Evolutionary conservation across 92 coral and sea anemone species (phyloP), one percentile per base, ranked within the genome.

Genomic region (Actinostola sp.): DNA sequence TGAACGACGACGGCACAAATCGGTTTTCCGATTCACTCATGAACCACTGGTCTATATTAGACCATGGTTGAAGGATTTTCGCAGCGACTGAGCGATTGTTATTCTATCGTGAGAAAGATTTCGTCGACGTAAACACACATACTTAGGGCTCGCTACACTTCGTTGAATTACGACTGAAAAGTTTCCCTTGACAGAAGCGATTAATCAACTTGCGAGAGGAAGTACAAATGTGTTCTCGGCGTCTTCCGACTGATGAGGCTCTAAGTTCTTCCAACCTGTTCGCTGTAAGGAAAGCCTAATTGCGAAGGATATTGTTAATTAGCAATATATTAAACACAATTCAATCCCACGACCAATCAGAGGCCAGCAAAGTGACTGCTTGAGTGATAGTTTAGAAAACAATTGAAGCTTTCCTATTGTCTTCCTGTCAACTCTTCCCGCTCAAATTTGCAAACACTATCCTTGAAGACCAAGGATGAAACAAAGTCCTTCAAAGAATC

Each of bases 291-390:
- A 75, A 79, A 61, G 81, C 87, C 81, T 90, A 87, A 90, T 90
- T 90, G 92, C 80, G 75, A 87, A 79, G 89, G 88, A 87, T 88
- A 83, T 87, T 55, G 85, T 68, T 90, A 90, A 90, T 90, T 90
- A 90, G 97, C 97, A 90, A 88, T 83, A 78, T 79, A 83, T 84
- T 87, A 82, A 87, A 90, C 92, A 90, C 88, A 87, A 88, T 90
- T 90, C 59, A 72, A 83, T 68, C 77, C 77, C 28, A 28, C 23
- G 51, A 49, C 97, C 97, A 90, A 90, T 90, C 74, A 84, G n/a
- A 49, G 45, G 33, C 34, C 23, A 56, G 82, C 55, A 76, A 79
- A 32, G 58, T 73, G 83, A 65, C 89, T 87, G 79, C 76, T 73
- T 90, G 97, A 87, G 70, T 80, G 97, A 80, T 79, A 66, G 89